Conservation (phyloP, 2,888 invertebrate species). For the Drepana falcataria region DNA sequence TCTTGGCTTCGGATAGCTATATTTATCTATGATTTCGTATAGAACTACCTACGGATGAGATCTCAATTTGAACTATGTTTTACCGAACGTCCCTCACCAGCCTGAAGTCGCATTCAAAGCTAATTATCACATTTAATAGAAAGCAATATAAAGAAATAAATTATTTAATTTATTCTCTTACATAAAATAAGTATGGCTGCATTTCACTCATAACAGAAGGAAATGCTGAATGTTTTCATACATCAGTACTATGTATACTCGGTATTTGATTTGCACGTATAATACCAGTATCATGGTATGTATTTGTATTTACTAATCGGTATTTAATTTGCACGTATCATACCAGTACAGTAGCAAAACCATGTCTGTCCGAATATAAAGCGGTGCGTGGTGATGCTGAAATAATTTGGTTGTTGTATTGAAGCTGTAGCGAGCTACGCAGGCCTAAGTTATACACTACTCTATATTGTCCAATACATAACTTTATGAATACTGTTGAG, state of each 20-base stretch:
- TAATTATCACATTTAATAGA: slow-evolving; percentile 66
- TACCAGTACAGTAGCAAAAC: too few relatives aligned
- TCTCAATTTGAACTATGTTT: slow-evolving; percentile 75
- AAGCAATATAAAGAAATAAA: slow-evolving; percentile 45
- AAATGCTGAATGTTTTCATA: too few relatives aligned
- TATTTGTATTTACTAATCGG: too few relatives aligned
- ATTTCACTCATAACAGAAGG: slow-evolving; percentile 15
- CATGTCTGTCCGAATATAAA: too few relatives aligned
- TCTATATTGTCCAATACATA: slow-evolving; percentile 43
- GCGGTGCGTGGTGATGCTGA: neutral
- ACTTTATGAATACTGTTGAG: slow-evolving; percentile 73
- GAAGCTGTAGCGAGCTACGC: slow-evolving; percentile 55
- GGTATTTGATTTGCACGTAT: slow-evolving; percentile 2
- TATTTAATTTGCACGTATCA: neutral
- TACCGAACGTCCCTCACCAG: slow-evolving; percentile 55
- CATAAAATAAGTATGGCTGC: slow-evolving; percentile 30
- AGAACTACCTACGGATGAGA: slow-evolving; percentile 74
- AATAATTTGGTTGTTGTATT: slow-evolving; percentile 35
- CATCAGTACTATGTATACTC: neutral
- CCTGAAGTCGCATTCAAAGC: slow-evolving; percentile 54
- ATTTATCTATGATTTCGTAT: slow-evolving; percentile 67
- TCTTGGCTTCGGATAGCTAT: slow-evolving; percentile 73
- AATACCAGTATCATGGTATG: slow-evolving; percentile 1
- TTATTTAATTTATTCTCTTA: slow-evolving; percentile 34
- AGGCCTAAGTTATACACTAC: slow-evolving; percentile 39